Conservation (phyloP, 92 coral and sea anemone species). For the Epizoanthus illoricatus region DNA sequence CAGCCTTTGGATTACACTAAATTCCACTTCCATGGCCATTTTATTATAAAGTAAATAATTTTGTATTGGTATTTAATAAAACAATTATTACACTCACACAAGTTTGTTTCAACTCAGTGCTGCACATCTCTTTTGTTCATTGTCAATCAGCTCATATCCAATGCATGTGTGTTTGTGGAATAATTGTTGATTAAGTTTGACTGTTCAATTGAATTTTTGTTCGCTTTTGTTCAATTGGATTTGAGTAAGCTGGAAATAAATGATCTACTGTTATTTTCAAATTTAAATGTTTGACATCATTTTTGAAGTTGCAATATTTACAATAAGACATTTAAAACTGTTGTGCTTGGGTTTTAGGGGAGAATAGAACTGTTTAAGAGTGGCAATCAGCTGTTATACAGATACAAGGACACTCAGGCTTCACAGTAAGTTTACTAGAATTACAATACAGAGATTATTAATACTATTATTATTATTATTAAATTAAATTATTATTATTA, state of each 20-base stretch:
- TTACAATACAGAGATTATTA: not conserved
- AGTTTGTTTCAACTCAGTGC: too few relatives aligned
- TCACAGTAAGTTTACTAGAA: constrained; percentile 66
- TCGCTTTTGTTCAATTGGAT: not conserved
- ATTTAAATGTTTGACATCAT: not conserved
- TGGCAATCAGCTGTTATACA: constrained; percentile 88
- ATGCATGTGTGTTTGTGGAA: too few relatives aligned
- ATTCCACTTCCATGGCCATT: too few relatives aligned
- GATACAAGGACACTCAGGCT: constrained; percentile 94
- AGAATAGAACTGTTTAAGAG: constrained; percentile 89
- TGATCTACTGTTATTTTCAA: not conserved
- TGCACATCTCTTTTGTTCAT: too few relatives aligned
- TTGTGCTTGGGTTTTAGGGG: constrained; percentile 55
- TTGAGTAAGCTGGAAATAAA: too few relatives aligned
- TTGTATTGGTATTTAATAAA: too few relatives aligned
- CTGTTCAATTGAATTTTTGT: not conserved
- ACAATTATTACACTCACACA: too few relatives aligned
- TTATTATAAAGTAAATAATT: too few relatives aligned
- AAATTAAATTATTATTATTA: too few relatives aligned
- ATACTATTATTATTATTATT: too few relatives aligned
- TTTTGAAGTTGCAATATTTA: not conserved
- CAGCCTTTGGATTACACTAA: too few relatives aligned
- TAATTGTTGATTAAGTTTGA: not conserved
- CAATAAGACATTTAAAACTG: not conserved
- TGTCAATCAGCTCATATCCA: too few relatives aligned